Conservation (phyloP, 1,140 invertebrate species). For the Aphis craccivora region DNA sequence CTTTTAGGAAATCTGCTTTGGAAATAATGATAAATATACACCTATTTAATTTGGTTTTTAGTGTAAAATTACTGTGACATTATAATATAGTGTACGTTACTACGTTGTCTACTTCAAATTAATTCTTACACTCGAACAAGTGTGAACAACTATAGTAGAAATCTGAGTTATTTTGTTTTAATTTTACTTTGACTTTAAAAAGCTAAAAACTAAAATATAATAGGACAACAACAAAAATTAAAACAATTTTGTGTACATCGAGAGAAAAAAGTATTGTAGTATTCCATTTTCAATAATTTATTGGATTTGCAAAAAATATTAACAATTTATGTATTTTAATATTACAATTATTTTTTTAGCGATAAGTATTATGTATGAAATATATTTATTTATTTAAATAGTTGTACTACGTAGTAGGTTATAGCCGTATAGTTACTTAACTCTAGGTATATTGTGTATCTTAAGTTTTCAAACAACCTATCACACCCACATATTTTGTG, state of each 20-base stretch:
- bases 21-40: neutral
- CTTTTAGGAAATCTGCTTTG: neutral
- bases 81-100: neutral
- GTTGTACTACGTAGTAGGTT: neutral
- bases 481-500: neutral
- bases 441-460: neutral
- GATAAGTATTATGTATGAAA: neutral
- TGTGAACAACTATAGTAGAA: neutral
- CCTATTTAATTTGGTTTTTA: neutral
- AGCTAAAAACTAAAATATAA: neutral
- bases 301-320: neutral
- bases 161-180: neutral
- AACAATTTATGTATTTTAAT: neutral
- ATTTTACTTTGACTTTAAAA: constrained; percentile 6
- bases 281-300: neutral
- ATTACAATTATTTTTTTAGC: neutral
- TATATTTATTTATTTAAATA: neutral
- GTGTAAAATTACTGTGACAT: neutral
- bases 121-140: neutral
- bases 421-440: too few species aligned
- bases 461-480: neutral
- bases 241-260: neutral
- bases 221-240: neutral
- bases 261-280: neutral
- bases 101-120: neutral